Percentiles rank a stretch among this genome's conserved stretches.
Evolutionary conservation across 2,113 vertebrate species (phyloP).

Genomic region (Paracanthobrama guichenoti): DNA sequence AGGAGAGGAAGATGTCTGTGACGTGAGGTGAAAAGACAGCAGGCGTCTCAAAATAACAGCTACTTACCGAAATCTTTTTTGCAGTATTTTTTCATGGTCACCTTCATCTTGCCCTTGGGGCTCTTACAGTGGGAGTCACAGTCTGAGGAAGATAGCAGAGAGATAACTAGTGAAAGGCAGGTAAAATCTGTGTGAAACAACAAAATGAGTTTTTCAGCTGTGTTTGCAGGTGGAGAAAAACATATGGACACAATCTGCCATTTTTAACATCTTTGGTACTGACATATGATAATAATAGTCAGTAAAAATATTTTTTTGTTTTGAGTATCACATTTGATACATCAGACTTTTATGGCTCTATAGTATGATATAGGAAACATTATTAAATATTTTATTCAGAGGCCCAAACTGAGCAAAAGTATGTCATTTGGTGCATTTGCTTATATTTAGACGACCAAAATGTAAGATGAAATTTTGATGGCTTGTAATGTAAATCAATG

Average conservation of each 20-base stretch:
- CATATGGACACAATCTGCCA: neutral
- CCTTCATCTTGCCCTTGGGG: slow-evolving; percentile 98
- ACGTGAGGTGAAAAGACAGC: slow-evolving; percentile 7
- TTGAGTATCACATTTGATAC: no score
- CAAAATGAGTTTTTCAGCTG: neutral
- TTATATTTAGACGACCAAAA: neutral
- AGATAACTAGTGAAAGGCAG: neutral
- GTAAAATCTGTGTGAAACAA: neutral
- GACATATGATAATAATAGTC: neutral
- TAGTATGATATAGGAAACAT: no score
- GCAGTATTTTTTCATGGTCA: slow-evolving; percentile 99
- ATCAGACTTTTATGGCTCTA: no score
- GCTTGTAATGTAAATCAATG: no score
- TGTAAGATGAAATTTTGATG: neutral
- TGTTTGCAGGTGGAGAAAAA: neutral
- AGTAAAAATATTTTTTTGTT: no score
- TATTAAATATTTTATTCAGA: no score
- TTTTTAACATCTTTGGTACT: neutral
- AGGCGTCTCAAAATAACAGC: neutral
- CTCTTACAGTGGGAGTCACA: slow-evolving; percentile 98
- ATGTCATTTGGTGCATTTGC: neutral
- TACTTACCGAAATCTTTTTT: slow-evolving; percentile 98
- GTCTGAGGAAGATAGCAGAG: slow-evolving; percentile 71
- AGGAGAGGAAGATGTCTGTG: slow-evolving; percentile 9
- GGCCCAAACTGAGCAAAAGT: no score